Evolutionary conservation across 2,113 vertebrate species (phyloP), one percentile per base, ranked within the genome.

Genomic region (Marcusenius ussheri): DNA sequence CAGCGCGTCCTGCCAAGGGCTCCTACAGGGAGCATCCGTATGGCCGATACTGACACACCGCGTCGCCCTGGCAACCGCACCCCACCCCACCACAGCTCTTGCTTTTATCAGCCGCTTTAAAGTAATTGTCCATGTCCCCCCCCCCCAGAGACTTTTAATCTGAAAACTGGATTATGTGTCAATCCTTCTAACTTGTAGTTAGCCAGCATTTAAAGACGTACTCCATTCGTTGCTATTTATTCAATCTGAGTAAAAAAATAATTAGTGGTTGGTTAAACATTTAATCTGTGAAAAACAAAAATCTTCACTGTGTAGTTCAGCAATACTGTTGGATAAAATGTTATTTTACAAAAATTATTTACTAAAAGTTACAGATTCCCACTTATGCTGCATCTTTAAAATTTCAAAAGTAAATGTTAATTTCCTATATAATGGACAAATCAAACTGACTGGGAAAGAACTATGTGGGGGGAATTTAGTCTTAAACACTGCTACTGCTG

Each of bases 311-410:
- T 94, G 92, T 92, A 93, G 91, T 45, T 56, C 35, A 83, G 77
- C 89, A 91, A 91, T 93, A 91, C 83, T 96, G 94, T 95, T 93
- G 89, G 91, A 89, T 89, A 90, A 91, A 91, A 94, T 95, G 93
- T 95, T 95, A 88, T 93, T 93, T 93, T 90, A 83, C 93, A 93
- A 92, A 95, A 91, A 93, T 94, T 94, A 93, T 95, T 88, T 96
- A 97, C 96, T 96, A 97, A 96, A 97, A 98, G 98, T 98, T 98
- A 97, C 98, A 98, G 97, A 98, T 97, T 98, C 97, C 98, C 97
- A 98, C 97, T 94, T 98, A 98, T 97, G 97, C 98, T 99, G 98
- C 98, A 99, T 99, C 99, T 99, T 99, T 98, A 99, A 99, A 99
- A 98, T 99, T 99, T 62, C 56, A 62, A 62, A 97, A 97, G 96